Conservation (phyloP, 2,797 vertebrate species). For the Luscinia luscinia region DNA sequence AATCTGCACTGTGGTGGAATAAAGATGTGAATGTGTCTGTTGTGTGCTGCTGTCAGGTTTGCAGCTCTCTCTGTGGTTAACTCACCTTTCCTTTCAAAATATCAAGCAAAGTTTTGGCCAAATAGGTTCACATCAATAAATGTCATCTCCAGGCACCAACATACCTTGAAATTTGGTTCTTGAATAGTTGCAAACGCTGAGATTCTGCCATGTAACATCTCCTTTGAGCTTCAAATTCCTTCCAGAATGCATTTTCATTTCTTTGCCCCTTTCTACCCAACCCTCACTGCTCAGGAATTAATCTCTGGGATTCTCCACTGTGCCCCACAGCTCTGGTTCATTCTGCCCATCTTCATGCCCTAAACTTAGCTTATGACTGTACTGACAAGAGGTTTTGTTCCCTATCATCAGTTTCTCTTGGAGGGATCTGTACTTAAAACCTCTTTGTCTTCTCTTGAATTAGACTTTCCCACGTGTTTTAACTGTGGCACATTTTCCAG, state of each 20-base stretch:
- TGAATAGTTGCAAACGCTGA: neutral
- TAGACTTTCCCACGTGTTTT: neutral
- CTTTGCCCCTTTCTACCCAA: neutral
- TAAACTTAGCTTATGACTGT: neutral
- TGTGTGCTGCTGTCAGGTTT: neutral
- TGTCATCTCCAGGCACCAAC: neutral
- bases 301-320: neutral
- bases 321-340: neutral
- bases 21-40: neutral
- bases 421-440: neutral
- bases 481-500: neutral
- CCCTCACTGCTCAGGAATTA: neutral
- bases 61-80: neutral
- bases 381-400: neutral
- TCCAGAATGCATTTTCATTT: neutral
- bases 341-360: neutral
- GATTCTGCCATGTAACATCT: accelerated
- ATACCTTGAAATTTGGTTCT: neutral
- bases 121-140: neutral
- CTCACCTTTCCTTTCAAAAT: neutral
- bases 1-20: neutral
- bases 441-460: neutral
- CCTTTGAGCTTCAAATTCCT: neutral
- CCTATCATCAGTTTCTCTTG: neutral
- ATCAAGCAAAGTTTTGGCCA: neutral